Evolutionary conservation across 2,888 invertebrate genomes (phyloP).

Genomic region (Miltochrista miniata): DNA sequence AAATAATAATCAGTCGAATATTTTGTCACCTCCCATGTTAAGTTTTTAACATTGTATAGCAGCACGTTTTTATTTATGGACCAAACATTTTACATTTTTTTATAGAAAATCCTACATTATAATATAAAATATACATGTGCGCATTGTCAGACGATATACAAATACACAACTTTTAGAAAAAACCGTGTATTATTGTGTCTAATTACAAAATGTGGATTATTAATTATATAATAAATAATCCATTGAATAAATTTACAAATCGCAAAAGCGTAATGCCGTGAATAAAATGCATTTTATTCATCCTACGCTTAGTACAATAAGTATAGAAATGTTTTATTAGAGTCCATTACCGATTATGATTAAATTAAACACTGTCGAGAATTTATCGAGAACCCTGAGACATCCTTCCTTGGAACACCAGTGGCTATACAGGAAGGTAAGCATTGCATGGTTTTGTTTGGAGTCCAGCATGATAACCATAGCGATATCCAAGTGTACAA

Average conservation of each 20-base stretch:
- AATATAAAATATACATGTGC: conserved; percentile 41
- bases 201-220: conserved; percentile 35
- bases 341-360: conserved; percentile 3
- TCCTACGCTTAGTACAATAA: conserved; percentile 38
- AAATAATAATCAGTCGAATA: conserved; percentile 13
- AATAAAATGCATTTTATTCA: conserved; percentile 56
- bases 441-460: too few species aligned
- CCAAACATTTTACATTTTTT: conserved; percentile 27
- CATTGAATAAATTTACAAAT: conserved; percentile 41
- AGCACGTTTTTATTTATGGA: conserved; percentile 31
- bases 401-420: too few species aligned
- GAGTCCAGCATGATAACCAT: too few species aligned
- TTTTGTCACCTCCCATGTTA: conserved; percentile 14
- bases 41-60: conserved; percentile 14
- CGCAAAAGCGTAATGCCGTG: conserved; percentile 45
- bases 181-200: conserved; percentile 42
- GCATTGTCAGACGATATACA: conserved; percentile 39
- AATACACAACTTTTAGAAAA: conserved; percentile 39
- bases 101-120: conserved; percentile 31
- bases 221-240: conserved; percentile 36
- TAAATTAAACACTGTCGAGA: not conserved
- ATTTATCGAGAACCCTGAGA: too few species aligned
- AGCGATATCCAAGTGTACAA: too few species aligned
- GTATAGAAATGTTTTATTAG: conserved; percentile 22
- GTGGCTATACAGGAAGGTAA: too few species aligned